phyloP scores from a whole-genome alignment of 1,140 invertebrate species.

The Mylabris phalerata region DNA sequence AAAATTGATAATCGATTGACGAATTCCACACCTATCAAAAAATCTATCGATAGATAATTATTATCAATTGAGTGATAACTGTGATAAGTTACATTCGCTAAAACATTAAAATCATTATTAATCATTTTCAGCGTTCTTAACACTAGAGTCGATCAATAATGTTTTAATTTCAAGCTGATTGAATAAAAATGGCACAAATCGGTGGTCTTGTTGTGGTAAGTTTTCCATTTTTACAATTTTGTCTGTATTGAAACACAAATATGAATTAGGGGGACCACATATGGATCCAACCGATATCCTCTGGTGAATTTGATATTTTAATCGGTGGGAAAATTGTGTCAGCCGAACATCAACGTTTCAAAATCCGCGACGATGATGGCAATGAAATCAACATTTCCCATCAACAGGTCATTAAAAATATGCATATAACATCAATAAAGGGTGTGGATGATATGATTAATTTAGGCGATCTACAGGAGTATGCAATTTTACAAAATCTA shows the following conservation, averaged over 20 bases:
- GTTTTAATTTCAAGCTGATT: no score
- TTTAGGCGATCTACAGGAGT: conserved; percentile 85
- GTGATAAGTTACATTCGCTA: no score
- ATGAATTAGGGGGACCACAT: conserved; percentile 67
- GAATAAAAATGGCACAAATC: conserved; percentile 4
- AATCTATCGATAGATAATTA: no score
- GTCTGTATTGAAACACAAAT: not conserved
- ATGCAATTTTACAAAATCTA: conserved; percentile 87
- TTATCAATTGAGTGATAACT: no score
- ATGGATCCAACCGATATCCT: conserved; percentile 70
- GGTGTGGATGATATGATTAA: conserved; percentile 94
- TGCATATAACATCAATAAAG: conserved; percentile 78
- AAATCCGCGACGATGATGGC: conserved; percentile 73
- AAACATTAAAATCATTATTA: no score
- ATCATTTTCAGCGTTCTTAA: no score
- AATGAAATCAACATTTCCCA: conserved; percentile 52
- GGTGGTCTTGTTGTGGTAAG: conserved; percentile 10
- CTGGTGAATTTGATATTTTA: conserved; percentile 73
- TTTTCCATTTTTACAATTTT: not conserved
- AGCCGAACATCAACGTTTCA: conserved; percentile 67
- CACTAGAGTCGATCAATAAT: no score
- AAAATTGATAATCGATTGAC: no score
- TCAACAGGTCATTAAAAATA: conserved; percentile 63
- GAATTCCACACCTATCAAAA: no score
- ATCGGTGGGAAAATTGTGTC: conserved; percentile 74